phyloP scores from a whole-genome alignment of 1,140 invertebrate species.

The Drosophila paulistorum region DNA sequence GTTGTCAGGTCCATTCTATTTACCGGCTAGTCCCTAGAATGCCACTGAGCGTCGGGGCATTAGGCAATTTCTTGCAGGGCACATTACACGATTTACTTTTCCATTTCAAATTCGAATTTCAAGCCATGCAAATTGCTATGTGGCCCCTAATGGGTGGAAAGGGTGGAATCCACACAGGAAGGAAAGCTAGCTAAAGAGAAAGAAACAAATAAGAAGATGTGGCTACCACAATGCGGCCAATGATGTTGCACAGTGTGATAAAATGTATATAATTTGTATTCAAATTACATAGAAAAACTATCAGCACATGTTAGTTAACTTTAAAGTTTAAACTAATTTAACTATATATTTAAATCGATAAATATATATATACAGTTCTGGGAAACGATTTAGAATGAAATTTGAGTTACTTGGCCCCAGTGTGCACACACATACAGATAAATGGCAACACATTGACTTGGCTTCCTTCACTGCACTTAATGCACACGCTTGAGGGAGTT shows the following conservation, averaged over 20 bases:
- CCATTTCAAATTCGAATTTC: conserved; percentile 76
- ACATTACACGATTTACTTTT: conserved; percentile 79
- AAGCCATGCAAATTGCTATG: conserved; percentile 76
- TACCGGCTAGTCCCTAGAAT: conserved; percentile 11
- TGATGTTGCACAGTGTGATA: conserved; percentile 55
- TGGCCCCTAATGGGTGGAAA: conserved; percentile 18
- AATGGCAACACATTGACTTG: conserved; percentile 36
- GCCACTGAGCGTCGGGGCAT: conserved; percentile 47
- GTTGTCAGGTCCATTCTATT: conserved; percentile 1
- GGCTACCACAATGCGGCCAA: conserved; percentile 69
- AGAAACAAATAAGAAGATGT: conserved; percentile 66
- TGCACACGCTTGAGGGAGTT: conserved; percentile 81
- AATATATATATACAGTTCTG: too few species aligned
- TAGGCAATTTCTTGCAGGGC: conserved; percentile 79
- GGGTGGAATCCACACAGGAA: conserved; percentile 26
- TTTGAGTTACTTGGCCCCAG: conserved; percentile 10
- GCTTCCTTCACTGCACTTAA: conserved; percentile 74
- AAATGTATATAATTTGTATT: neutral
- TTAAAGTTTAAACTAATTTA: too few species aligned
- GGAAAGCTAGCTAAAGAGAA: conserved; percentile 34
- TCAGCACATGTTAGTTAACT: too few species aligned
- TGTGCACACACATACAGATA: conserved; percentile 18
- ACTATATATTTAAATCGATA: too few species aligned
- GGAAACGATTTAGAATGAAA: too few species aligned
- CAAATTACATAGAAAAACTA: too few species aligned